Base-by-base conservation (phyloP, 2,888 invertebrate species). In the Platerodrilus igneus region DNA sequence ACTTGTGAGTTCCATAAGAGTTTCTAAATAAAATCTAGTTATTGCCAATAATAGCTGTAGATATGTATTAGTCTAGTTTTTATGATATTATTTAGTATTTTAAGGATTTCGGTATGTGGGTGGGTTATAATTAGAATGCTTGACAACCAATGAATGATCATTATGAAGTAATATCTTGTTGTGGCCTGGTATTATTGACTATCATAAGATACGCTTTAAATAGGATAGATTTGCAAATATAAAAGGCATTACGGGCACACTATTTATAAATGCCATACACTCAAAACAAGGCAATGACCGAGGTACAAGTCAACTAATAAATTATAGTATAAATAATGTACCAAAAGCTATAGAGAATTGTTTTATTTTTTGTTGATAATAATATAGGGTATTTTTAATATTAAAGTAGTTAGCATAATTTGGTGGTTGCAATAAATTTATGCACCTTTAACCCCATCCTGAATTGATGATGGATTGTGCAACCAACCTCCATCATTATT, bases 1-100 rank as follows among this genome's bases (percentile, higher is more conserved):
- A 52, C 38, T 35, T 57, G 57, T 62, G 63, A 66, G 66, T 67
- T 67, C 66, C 65, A 63, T 64, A 65, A 63, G 64, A 61, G 63
- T 61, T 63, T 58, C 62, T 28, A 28, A 37, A 43, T 39, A 32
- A 63, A 60, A 62, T 64, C 61, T 62, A 67, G 62, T 64, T 64
- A 65, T 66, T 67, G 66, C 67, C 66, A 67, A 67, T 64, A n/a
- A n/a, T n/a, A n/a, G n/a, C 63, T 39, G 39, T 68, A 66, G 56
- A 59, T 61, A 60, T 63, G 42, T 46, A 44, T 44, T 59, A 63
- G 58, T 48, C 47, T 63, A 63, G 61, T 61, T 62, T 61, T 64
- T 60, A 60, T 63, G 63, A 64, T 65, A 67, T 66, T 64, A 63
- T 60, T 60, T 66, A 65, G 63, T 62, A 58, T 63, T 60, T n/a